Conservation (phyloP, 2,888 invertebrate genomes). For the Bimastos eiseni region DNA sequence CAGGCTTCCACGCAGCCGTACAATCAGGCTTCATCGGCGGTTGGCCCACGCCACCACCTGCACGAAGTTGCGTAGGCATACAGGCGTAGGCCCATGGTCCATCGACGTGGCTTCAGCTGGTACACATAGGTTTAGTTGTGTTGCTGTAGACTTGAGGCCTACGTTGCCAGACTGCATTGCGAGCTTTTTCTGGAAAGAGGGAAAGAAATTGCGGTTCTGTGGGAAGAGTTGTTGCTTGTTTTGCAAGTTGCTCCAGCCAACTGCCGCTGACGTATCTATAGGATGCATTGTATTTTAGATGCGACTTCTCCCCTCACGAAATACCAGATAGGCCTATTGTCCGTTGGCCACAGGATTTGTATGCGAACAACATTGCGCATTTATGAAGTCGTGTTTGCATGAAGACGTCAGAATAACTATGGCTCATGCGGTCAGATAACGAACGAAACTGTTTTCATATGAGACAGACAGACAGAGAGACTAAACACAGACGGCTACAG, state of each 20-base stretch:
- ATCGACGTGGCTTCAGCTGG: not conserved
- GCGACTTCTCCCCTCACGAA: not conserved
- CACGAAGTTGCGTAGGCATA: not conserved
- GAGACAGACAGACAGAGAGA: not conserved
- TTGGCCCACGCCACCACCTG: not conserved
- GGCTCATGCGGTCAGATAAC: not conserved
- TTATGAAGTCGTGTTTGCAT: not conserved
- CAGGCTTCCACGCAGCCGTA: not conserved
- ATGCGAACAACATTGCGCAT: not conserved
- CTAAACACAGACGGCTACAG: not conserved
- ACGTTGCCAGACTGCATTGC: not conserved
- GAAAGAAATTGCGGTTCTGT: not conserved
- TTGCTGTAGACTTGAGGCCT: not conserved
- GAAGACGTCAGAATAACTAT: not conserved
- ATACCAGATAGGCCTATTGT: not conserved
- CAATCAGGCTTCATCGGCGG: not conserved
- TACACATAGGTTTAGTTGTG: not conserved
- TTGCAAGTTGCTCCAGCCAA: not conserved
- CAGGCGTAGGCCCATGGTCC: not conserved
- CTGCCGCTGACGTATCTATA: not conserved
- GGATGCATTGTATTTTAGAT: not conserved
- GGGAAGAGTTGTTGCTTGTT: not conserved
- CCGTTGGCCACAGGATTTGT: not conserved
- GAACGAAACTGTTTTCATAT: not conserved
- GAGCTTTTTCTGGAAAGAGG: not conserved